Evolutionary conservation across 2,888 invertebrate species (phyloP), one percentile per base, ranked within the genome.

Genomic region (Eilema griseolum): DNA sequence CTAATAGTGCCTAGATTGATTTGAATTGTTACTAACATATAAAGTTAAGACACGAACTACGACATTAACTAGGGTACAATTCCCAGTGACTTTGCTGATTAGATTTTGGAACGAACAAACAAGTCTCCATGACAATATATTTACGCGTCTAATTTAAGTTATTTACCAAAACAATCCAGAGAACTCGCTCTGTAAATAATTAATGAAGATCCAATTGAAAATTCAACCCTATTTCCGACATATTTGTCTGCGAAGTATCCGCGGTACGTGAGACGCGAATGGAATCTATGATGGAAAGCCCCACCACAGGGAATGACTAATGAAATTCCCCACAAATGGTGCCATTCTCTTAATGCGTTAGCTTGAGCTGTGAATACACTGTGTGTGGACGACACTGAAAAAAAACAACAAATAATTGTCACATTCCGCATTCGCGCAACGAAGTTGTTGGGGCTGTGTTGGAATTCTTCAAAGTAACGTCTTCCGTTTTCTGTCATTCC

Each of bases 281-380:
- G 88, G 89, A 88, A 89, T 89, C 86, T 87, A 85, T 88, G 86
- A 89, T 85, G 85, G 86, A 88, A 86, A 82, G 71, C 84, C 86
- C 84, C 84, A 81, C 84, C 86, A 82, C 81, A 79, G 80, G 84
- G 88, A 87, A 89, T 90, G 85, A 88, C 88, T 90, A 90, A 90
- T 90, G 90, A 90, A 90, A 90, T 90, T 90, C 89, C 74, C 86
- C 84, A 76, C 88, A 88, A 89, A 90, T 87, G 87, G 86, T 82
- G 77, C 84, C 82, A 85, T 89, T 88, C 87, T 86, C 86, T 85
- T 88, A 89, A 89, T 87, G 87, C 86, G 85, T 81, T 83, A 79
- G 76, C 80, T 85, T 84, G 82, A 80, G 87, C 81, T 78, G 82
- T 77, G 83, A 78, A 80, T 83, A 84, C 85, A 85, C 80, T 72